A percentile compares a stretch with the other conserved stretches of the same genome.
Conservation (phyloP, 2,888 invertebrate genomes). For the Lithophane leautieri region DNA sequence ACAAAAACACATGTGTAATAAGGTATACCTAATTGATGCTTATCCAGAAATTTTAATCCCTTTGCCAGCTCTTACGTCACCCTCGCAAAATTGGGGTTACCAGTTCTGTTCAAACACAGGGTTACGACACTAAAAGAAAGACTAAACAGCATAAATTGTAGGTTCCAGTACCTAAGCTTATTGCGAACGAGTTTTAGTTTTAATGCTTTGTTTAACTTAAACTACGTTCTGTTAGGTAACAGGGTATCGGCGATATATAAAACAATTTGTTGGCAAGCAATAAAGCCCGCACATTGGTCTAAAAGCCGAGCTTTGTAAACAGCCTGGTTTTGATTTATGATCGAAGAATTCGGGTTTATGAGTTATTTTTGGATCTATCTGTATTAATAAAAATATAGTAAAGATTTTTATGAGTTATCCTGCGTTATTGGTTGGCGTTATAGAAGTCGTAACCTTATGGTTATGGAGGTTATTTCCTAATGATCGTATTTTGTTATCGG, state of each 20-base stretch:
- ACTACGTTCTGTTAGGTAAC: constrained; percentile 48
- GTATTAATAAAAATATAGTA: constrained; percentile 53
- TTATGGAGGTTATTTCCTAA: constrained; percentile 19
- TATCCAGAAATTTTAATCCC: constrained; percentile 19
- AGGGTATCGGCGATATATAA: constrained; percentile 58
- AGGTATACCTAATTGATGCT: background rate
- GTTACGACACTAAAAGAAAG: constrained; percentile 22
- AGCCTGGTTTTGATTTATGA: constrained; percentile 63
- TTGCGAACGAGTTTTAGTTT: constrained; percentile 40
- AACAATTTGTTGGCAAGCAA: constrained; percentile 65
- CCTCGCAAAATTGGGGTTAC: constrained; percentile 27
- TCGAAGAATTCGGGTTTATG: constrained; percentile 55
- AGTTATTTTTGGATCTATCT: constrained; percentile 56
- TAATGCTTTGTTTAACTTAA: constrained; percentile 57
- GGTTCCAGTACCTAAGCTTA: constrained; percentile 43
- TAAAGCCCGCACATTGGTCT: constrained; percentile 61
- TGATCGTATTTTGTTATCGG: constrained; percentile 10
- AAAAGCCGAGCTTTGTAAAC: constrained; percentile 62
- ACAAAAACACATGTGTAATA: constrained; percentile 23
- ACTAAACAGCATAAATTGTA: constrained; percentile 39
- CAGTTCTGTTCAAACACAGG: constrained; percentile 14
- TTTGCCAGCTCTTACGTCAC: constrained; percentile 13
- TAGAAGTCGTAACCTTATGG: constrained; percentile 25
- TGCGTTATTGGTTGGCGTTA: constrained; percentile 30
- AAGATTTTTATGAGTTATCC: constrained; percentile 45